Evolutionary conservation across 2,113 vertebrate species (phyloP).

Genomic region (Actinemys pallida): DNA sequence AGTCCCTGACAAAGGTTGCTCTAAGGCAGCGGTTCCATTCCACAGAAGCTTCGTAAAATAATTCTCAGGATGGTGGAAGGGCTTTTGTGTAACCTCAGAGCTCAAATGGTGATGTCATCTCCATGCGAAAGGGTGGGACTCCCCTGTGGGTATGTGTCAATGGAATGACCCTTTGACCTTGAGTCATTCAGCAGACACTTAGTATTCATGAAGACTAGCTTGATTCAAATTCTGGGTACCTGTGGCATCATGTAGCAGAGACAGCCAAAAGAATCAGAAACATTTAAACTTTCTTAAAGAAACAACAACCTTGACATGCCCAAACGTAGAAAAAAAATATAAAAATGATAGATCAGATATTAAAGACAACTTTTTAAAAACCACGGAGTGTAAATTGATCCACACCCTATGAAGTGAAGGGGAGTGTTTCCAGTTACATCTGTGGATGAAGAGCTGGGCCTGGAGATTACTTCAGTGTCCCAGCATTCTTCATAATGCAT

Average conservation of each 20-base stretch:
- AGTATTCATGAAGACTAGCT: background rate
- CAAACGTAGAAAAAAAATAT: background rate
- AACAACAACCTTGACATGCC: background rate
- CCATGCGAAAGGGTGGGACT: conserved; percentile 29
- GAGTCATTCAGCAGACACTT: background rate
- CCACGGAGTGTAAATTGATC: background rate
- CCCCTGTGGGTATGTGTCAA: background rate
- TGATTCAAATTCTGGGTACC: conserved; percentile 13
- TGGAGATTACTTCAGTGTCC: background rate
- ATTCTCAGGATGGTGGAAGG: conserved; percentile 56
- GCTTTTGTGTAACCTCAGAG: conserved; percentile 62
- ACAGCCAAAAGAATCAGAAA: fast-evolving
- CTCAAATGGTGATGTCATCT: conserved; percentile 63
- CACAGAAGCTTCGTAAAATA: conserved; percentile 21
- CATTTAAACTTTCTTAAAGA: background rate
- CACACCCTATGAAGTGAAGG: background rate
- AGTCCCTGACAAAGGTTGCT: conserved; percentile 55
- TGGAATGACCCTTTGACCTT: background rate
- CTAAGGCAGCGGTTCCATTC: conserved; percentile 44
- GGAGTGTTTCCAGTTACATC: fast-evolving
- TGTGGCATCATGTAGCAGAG: background rate
- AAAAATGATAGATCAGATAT: background rate
- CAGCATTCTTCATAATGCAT: fast-evolving
- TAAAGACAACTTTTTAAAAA: background rate
- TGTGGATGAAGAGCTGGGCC: fast-evolving